Conservation (phyloP, 2,797 vertebrate species). For the Acropternis orthonyx region DNA sequence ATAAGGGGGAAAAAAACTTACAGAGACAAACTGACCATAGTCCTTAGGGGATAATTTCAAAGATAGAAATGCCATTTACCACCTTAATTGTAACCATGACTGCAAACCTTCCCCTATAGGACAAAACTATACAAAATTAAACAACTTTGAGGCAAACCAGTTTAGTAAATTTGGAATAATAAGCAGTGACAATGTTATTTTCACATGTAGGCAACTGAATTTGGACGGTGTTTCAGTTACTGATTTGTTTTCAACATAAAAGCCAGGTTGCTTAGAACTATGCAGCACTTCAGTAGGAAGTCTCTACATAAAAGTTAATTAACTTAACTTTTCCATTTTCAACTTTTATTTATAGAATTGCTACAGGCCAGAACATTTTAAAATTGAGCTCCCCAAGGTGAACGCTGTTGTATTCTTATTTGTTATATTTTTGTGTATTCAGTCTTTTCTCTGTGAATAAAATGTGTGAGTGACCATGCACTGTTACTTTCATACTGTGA, state of each 20-base stretch:
- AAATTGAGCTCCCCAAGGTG: neutral
- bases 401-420: neutral
- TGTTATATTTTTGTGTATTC: neutral
- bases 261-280: neutral
- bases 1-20: rapidly evolving
- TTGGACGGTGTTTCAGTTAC: neutral
- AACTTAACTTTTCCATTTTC: neutral
- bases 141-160: neutral
- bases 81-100: neutral
- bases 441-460: neutral
- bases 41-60: neutral
- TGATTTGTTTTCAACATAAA: neutral
- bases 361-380: neutral
- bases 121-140: neutral
- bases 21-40: neutral
- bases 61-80: neutral
- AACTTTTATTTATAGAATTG: neutral
- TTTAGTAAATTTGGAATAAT: neutral
- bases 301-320: neutral
- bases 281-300: neutral
- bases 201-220: neutral
- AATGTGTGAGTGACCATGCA: neutral
- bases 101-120: neutral
- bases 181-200: rapidly evolving
- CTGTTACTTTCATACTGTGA: neutral